Conservation (phyloP, 2,888 invertebrate genomes). For the Eupsilia transversa region DNA sequence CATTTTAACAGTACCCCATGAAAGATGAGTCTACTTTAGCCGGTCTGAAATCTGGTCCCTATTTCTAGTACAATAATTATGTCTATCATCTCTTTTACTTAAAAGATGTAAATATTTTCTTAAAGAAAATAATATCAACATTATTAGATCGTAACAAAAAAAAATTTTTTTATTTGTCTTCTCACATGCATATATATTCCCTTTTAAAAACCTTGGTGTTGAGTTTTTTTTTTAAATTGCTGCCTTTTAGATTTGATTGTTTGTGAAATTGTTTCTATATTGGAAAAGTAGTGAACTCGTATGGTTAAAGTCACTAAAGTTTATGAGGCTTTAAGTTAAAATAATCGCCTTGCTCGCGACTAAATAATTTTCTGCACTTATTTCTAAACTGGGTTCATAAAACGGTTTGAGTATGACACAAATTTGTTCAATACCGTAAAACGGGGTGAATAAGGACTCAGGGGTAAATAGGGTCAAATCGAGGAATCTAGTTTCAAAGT, state of each 20-base stretch:
- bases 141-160: too few species aligned
- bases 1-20: too few species aligned
- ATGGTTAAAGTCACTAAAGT: background rate
- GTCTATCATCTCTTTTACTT: too few species aligned
- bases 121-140: background rate
- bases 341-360: background rate
- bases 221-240: background rate
- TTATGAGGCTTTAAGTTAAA: background rate
- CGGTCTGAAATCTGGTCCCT: too few species aligned
- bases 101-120: too few species aligned
- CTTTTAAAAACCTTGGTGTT: background rate
- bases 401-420: conserved; percentile 5
- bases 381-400: conserved; percentile 12
- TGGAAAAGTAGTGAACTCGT: background rate
- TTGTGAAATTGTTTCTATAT: background rate
- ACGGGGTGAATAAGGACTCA: too few species aligned
- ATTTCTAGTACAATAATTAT: too few species aligned
- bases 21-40: too few species aligned
- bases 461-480: too few species aligned
- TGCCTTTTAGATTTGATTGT: background rate
- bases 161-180: too few species aligned
- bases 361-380: conserved; percentile 15
- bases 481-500: too few species aligned
- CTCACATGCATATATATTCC: too few species aligned
- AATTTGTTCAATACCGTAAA: conserved; percentile 7